Percentiles rank a stretch among this genome's conserved stretches.
Evolutionary conservation across 2,113 vertebrate genomes (phyloP).

Genomic region (Mohoua ochrocephala): DNA sequence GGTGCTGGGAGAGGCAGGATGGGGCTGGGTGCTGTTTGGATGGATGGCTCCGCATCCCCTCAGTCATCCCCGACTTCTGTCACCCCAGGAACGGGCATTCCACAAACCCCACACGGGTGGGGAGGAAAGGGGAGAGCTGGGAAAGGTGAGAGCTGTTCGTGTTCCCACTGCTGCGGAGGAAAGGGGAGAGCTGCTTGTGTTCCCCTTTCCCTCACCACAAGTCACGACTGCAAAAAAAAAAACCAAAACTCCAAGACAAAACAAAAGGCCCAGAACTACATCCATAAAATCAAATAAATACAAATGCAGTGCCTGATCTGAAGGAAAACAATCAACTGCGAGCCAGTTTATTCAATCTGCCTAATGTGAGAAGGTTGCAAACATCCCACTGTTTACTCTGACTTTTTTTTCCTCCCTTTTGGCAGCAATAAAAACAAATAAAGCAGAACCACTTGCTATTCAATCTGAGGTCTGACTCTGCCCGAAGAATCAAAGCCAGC

Average conservation of each 20-base stretch:
- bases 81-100: accelerated
- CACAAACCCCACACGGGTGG: accelerated
- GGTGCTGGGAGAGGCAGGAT: accelerated
- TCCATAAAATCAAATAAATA: constrained; percentile 12
- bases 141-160: neutral
- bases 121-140: neutral
- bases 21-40: accelerated
- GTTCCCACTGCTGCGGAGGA: accelerated
- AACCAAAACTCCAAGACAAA: neutral
- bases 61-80: neutral
- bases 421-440: constrained; percentile 48
- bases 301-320: neutral
- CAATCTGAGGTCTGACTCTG: neutral
- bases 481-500: neutral
- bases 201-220: neutral
- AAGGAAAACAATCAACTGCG: constrained; percentile 31
- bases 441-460: neutral
- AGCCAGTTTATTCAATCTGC: constrained; percentile 59
- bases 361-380: constrained; percentile 51
- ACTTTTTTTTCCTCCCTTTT: neutral
- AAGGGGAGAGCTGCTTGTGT: neutral
- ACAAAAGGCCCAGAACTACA: neutral
- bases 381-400: constrained; percentile 51
- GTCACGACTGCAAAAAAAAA: accelerated
- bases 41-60: accelerated